phyloP scores from a whole-genome alignment of 2,888 invertebrate genomes.

The Sympetrum striolatum region DNA sequence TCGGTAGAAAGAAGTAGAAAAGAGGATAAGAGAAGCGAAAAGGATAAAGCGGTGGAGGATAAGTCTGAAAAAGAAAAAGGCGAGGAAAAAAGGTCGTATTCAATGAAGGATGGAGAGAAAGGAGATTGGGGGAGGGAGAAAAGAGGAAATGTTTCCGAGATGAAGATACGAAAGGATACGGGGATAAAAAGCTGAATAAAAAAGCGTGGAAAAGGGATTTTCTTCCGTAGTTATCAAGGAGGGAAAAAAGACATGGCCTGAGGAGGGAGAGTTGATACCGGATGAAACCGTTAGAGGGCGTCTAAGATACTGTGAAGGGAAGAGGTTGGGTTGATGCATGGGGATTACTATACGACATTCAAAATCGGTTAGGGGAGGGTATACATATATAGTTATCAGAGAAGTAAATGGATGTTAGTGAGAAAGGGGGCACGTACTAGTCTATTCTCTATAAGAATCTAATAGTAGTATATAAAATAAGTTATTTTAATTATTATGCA shows the following conservation, averaged over 20 bases:
- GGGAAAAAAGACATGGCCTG: neutral
- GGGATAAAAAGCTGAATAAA: neutral
- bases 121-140: neutral
- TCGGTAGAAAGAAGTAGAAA: neutral
- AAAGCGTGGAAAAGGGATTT: neutral
- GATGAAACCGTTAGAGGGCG: neutral
- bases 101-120: neutral
- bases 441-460: too few species aligned
- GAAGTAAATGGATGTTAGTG: too few species aligned
- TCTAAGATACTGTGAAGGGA: neutral
- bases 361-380: neutral
- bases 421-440: too few species aligned
- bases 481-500: too few species aligned
- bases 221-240: conserved; percentile 21
- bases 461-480: too few species aligned
- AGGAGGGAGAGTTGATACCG: neutral
- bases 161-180: conserved; percentile 16
- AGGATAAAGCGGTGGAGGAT: neutral
- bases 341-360: neutral
- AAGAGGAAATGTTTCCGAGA: conserved; percentile 12
- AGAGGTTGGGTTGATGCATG: neutral
- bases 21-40: neutral
- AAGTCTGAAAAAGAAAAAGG: neutral
- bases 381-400: neutral
- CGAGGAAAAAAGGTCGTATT: neutral